These are phyloP conservation scores for Cardiocondyla obscurior DNA, from an alignment of 1,140 invertebrate species.

Conservation along the genomic window DNA sequence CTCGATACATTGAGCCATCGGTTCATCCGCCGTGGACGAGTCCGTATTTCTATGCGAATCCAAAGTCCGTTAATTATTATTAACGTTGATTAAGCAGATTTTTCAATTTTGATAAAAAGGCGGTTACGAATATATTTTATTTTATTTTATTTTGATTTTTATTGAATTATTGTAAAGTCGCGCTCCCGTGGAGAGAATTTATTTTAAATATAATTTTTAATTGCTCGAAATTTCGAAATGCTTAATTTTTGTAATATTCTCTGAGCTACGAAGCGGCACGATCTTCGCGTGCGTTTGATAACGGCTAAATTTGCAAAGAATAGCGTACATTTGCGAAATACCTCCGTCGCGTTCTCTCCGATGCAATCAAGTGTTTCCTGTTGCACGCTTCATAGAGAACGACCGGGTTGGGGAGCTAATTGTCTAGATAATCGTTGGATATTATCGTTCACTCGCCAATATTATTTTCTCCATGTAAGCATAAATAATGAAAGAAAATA, in stretches of 20 bases:
- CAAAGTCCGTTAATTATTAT: not conserved
- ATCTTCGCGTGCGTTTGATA: not conserved
- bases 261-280: not conserved
- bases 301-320: not conserved
- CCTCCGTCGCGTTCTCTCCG: not conserved
- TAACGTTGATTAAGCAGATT: not conserved
- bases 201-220: too few species aligned
- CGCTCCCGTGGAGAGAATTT: too few species aligned
- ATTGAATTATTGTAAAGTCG: slow-evolving; percentile 19
- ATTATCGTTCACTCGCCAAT: not conserved
- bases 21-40: not conserved
- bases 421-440: slow-evolving; percentile 3
- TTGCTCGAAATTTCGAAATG: not conserved
- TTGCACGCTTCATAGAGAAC: slow-evolving; percentile 6
- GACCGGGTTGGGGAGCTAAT: slow-evolving; percentile 21
- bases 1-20: not conserved
- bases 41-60: not conserved
- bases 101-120: too few species aligned
- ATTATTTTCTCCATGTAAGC: too few species aligned
- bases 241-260: too few species aligned
- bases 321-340: slow-evolving; percentile 8
- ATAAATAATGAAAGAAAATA: too few species aligned
- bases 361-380: slow-evolving; percentile 44
- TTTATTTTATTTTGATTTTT: not conserved
- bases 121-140: too few species aligned